Conservation (phyloP, 2,888 invertebrate genomes). For the Cheilosia pagana region DNA sequence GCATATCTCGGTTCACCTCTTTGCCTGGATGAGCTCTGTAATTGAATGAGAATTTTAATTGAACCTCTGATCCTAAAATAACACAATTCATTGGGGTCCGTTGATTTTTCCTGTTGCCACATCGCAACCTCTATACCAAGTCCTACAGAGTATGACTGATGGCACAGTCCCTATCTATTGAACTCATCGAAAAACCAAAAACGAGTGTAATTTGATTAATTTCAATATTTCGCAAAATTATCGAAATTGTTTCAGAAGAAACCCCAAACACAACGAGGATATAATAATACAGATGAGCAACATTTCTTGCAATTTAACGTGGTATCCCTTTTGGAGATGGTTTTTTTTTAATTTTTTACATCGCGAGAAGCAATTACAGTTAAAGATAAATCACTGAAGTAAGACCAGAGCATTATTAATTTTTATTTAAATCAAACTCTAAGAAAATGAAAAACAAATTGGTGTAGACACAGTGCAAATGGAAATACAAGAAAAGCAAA, state of each 20-base stretch:
- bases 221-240: conserved; percentile 42
- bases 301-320: too few species aligned
- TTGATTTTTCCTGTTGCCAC: conserved; percentile 28
- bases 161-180: neutral
- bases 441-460: conserved; percentile 19
- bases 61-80: conserved; percentile 71
- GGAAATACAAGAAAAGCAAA: neutral
- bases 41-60: conserved; percentile 72
- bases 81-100: conserved; percentile 66
- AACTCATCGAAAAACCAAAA: neutral
- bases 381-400: conserved; percentile 40
- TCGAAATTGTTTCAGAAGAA: conserved; percentile 13
- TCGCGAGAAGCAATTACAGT: conserved; percentile 36
- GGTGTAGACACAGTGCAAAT: neutral
- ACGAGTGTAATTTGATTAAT: conserved; percentile 50
- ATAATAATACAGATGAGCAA: neutral
- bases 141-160: conserved; percentile 14
- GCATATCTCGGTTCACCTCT: conserved; percentile 52
- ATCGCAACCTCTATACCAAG: neutral
- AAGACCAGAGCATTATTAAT: conserved; percentile 63
- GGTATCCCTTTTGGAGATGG: too few species aligned
- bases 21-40: conserved; percentile 62
- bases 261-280: too few species aligned
- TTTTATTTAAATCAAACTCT: conserved; percentile 70
- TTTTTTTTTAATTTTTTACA: neutral